Percentiles rank a stretch among this genome's conserved stretches.
Conservation (phyloP, 1,140 invertebrate genomes). For the Pachyrhynchus sulphureomaculatus region DNA sequence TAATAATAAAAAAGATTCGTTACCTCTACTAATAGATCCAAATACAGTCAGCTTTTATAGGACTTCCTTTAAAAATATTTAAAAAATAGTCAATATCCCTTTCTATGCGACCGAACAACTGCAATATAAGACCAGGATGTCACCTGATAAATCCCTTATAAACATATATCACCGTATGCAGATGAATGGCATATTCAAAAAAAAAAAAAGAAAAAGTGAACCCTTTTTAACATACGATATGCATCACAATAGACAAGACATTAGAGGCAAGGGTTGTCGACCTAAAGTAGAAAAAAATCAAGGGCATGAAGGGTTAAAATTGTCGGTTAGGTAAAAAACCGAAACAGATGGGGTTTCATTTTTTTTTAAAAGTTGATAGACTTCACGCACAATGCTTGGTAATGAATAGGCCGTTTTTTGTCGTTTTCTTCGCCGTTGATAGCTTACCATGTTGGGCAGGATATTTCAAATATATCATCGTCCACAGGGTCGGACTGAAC, state of each 20-base stretch:
- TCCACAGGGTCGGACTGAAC: too few relatives aligned
- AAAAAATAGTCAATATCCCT: background rate
- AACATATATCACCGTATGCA: constrained; percentile 21
- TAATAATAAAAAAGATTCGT: too few relatives aligned
- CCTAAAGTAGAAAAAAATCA: constrained; percentile 13
- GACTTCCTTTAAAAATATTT: too few relatives aligned
- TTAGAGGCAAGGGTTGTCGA: constrained; percentile 13
- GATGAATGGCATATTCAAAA: constrained; percentile 8
- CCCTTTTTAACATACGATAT: constrained; percentile 23
- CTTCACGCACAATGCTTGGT: constrained; percentile 13
- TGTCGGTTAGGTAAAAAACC: constrained; percentile 9
- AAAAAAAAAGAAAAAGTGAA: constrained; percentile 22
- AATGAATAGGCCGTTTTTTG: constrained; percentile 20
- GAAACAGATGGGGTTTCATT: constrained; percentile 20
- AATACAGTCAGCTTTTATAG: too few relatives aligned
- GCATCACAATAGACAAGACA: constrained; percentile 20
- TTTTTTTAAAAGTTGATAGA: constrained; percentile 19
- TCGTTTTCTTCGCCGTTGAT: background rate
- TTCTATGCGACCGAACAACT: background rate
- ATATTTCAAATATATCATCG: too few relatives aligned
- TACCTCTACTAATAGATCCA: too few relatives aligned
- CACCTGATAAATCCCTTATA: constrained; percentile 14
- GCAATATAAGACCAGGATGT: constrained; percentile 11
- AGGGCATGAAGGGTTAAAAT: constrained; percentile 1
- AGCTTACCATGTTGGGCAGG: background rate